Percentiles rank a stretch among this genome's conserved stretches.
Evolutionary conservation across 1,140 invertebrate species (phyloP).

Genomic region (Halotydeus destructor): DNA sequence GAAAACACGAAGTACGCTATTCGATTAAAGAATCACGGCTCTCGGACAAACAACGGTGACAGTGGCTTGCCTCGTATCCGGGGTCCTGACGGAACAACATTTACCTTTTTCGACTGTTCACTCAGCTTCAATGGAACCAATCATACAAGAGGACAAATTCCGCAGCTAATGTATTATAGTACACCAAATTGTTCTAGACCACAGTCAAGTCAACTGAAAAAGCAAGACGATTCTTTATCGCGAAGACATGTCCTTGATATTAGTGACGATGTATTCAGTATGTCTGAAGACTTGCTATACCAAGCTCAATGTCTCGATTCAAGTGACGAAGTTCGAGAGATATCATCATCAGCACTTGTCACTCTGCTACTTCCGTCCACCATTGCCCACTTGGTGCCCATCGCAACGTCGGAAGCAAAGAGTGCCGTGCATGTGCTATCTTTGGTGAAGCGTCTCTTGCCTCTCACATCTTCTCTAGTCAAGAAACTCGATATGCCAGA

Average conservation of each 20-base stretch:
- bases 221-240: neutral
- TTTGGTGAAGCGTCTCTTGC: conserved; percentile 69
- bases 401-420: conserved; percentile 57
- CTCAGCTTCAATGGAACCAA: conserved; percentile 88
- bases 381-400: conserved; percentile 53
- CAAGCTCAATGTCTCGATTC: conserved; percentile 20
- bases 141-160: conserved; percentile 76
- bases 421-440: conserved; percentile 74
- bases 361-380: conserved; percentile 53
- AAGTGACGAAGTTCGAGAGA: conserved; percentile 17
- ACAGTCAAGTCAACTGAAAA: neutral
- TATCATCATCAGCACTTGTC: conserved; percentile 32
- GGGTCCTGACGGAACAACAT: conserved; percentile 74
- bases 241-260: conserved; percentile 1
- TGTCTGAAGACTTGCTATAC: conserved; percentile 17
- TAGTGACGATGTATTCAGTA: conserved; percentile 1
- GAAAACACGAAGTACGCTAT: conserved; percentile 50
- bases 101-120: conserved; percentile 74
- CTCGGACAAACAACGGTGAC: conserved; percentile 75
- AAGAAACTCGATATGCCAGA: conserved; percentile 17
- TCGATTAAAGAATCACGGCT: conserved; percentile 68
- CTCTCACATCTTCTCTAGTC: conserved; percentile 67
- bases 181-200: conserved; percentile 23
- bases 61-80: conserved; percentile 57
- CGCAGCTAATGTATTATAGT: conserved; percentile 73